Conservation (phyloP, 2,113 vertebrate species). For the Falco punctatus region DNA sequence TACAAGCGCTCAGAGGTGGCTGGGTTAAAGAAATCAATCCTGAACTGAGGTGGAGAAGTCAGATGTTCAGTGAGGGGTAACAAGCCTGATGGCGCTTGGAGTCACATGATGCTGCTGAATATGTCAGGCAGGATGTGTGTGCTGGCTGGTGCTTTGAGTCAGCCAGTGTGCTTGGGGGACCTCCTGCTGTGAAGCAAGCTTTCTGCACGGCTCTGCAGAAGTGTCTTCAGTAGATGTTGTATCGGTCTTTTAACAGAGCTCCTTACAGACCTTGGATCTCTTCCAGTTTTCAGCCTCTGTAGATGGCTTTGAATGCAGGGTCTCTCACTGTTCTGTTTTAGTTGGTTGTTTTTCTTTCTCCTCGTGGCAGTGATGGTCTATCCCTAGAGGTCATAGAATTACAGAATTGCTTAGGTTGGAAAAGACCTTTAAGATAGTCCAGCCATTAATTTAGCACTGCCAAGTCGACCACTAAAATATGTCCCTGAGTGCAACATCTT, state of each 20-base stretch:
- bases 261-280: not conserved
- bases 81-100: not conserved
- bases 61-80: not conserved
- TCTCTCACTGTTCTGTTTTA: not conserved
- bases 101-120: fast-evolving
- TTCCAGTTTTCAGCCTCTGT: not conserved
- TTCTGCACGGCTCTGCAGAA: not conserved
- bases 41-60: not conserved
- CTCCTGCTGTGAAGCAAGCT: not conserved
- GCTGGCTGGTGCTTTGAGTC: not conserved
- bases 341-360: not conserved
- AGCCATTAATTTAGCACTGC: too few species aligned
- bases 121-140: not conserved
- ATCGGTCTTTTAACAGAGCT: not conserved
- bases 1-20: not conserved
- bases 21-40: not conserved
- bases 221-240: not conserved
- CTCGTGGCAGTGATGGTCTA: not conserved
- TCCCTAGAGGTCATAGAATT: not conserved
- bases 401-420: too few species aligned
- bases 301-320: not conserved
- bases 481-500: not conserved
- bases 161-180: not conserved
- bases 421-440: too few species aligned
- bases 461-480: too few species aligned